Conservation (phyloP, 2,797 vertebrate species). For the Mormyrops boulengeri region DNA sequence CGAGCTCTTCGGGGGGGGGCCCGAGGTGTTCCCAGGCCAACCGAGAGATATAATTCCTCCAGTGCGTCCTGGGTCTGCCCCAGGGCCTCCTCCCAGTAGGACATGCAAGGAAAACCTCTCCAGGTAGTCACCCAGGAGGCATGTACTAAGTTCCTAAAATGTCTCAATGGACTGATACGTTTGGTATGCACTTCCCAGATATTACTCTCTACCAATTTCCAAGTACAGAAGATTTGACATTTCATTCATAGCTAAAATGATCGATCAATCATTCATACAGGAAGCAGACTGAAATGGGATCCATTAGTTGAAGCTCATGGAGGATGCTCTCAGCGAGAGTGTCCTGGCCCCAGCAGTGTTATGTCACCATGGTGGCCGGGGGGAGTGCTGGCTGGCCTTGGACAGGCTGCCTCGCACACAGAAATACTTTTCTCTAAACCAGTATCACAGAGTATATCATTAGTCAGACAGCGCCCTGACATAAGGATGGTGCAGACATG, state of each 20-base stretch:
- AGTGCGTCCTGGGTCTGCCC: background rate
- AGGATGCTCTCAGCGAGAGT: background rate
- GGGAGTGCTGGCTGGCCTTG: background rate
- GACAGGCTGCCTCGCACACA: background rate
- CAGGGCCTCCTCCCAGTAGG: background rate
- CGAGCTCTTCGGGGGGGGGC: background rate
- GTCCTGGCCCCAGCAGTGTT: too few species aligned
- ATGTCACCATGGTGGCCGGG: background rate
- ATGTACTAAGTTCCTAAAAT: background rate
- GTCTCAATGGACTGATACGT: background rate
- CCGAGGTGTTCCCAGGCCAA: background rate
- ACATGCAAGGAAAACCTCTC: background rate
- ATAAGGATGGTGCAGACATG: background rate
- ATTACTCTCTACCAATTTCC: background rate
- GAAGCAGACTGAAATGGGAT: background rate
- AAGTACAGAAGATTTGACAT: background rate
- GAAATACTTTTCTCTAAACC: background rate
- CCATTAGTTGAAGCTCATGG: background rate
- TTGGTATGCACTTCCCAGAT: background rate
- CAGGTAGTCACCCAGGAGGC: background rate
- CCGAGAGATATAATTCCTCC: background rate
- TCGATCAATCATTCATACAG: slow-evolving; percentile 10
- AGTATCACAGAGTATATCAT: background rate
- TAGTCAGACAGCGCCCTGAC: background rate
- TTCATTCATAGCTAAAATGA: background rate